Evolutionary conservation across 2,113 vertebrate species (phyloP), one percentile per base, ranked within the genome.

Genomic region (Picathartes gymnocephalus): DNA sequence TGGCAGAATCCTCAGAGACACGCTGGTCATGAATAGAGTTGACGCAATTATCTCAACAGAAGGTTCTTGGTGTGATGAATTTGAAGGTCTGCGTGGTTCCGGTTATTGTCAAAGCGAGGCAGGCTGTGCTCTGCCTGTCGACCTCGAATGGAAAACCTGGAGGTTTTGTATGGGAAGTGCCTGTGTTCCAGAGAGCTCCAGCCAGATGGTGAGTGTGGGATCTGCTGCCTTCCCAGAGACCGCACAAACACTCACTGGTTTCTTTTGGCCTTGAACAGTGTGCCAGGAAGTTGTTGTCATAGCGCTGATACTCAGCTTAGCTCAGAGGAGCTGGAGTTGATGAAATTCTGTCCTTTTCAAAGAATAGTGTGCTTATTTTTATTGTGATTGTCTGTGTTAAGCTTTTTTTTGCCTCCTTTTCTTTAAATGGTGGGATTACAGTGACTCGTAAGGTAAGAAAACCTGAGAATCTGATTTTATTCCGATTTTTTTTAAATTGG

Each of bases 181-280:
- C 27, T 51, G 35, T n/a, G 40, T 90, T 40, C 88, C 57, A 44
- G 39, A 74, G 40, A 68, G 44, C 58, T 76, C 56, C 48, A 76
- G 62, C 6, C 51, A 44, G 66, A 37, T 0, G 3, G 61, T 25
- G 45, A 35, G 19, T 65, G 37, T 47, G 56, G 62, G 68, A 83
- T 60, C 62, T 86, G 42, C 70, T 84, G 45, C 1, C 0, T 74
- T 94, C 42, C 57, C 25, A 50, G 69, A 50, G 65, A 16, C 76
- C 0, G 0, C 37, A 51, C 5, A 2, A 50, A 37, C 10, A 6
- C 48, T 64, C 54, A 6, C 31, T 74, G 23, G 2, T 66, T 95
- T 87, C 64, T 84, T 37, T 47, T 68, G 66, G 70, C 86, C 61
- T 79, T 71, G 42, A 65, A 18, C 37, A 45, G n/a, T 10, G 28